Evolutionary conservation across 2,888 invertebrate species (phyloP), one percentile per base, ranked within the genome.

Genomic region (Cybosia mesomella): DNA sequence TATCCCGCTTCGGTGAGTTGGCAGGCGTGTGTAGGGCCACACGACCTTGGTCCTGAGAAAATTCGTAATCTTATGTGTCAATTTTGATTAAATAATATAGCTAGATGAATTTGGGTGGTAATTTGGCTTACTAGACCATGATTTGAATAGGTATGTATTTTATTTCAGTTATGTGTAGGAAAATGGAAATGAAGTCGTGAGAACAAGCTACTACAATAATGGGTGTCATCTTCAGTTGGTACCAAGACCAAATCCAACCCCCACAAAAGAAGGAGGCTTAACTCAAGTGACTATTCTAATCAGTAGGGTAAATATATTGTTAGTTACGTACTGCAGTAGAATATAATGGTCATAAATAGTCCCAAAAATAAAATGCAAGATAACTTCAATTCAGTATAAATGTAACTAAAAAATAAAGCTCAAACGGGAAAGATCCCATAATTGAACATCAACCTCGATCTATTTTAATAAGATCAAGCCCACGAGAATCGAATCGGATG

Each of bases 401-500:
- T 43, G 64, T 68, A 49, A 55, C 34, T 34, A 61, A 53, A 64
- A 66, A 63, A 63, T 67, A 65, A 74, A 43, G 28, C 66, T 62
- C 43, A 57, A 49, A 2, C 18, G 49, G 18, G 24, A 59, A 70
- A 71, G 53, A 68, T 73, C 65, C 22, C 57, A 71, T 72, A 78
- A 81, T 70, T 72, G 74, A 71, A 78, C 64, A 66, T 67, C 67
- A 71, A 73, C 58, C 67, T 71, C 68, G 64, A 74, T 78, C 70
- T 72, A 69, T 71, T 78, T 76, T 70, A 72, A 64, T 70, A 70
- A 70, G 65, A 81, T 72, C 71, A 78, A 71, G 70, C 68, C 70
- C 68, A 69, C 58, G 70, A 70, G 67, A 70, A 74, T 76, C 70
- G 58, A 81, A 73, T 79, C 70, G 70, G 60, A 72, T 72, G 81